Base-by-base conservation (phyloP, 2,888 invertebrate species). In the Metalampra italica region DNA sequence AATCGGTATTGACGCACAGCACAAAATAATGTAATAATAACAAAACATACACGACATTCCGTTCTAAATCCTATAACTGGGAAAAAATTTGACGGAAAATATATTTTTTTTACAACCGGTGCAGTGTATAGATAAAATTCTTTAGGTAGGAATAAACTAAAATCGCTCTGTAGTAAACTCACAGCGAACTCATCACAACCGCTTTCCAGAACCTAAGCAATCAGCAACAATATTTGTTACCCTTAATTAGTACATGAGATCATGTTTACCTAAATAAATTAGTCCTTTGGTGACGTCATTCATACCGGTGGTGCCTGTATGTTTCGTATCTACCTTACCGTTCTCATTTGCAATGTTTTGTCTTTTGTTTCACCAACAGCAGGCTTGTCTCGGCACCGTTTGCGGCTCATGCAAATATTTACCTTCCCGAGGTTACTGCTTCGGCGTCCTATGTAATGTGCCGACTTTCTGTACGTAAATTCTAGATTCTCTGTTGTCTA, bases 331-430 rank as follows among this genome's bases (percentile, higher is more conserved):
- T n/a, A n/a, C n/a, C n/a, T n/a, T 22, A 22, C 22, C 22, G 22
- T 22, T 22, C 5, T 22, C 71, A 76, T 81, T 78, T 64, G 64
- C 65, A 64, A 65, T 71, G 73, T 79, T 77, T 71, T 71, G 70
- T 69, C 81, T 82, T 82, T 82, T 82, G 82, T 82, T 78, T 71
- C 75, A 59, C 70, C 71, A 72, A 71, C 77, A 66, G 69, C 69
- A 66, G 69, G 78, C 75, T 78, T 78, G 80, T 82, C 68, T 72
- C 68, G 67, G 59, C 60, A 66, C 60, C 68, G 77, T 72, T 75
- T 78, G 72, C 67, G 71, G 66, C 69, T 65, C 67, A 75, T 72
- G 76, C 74, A 78, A 81, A 84, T 81, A 73, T 86, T 83, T 82
- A 67, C 70, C 68, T 68, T 66, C 66, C 62, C 64, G 72, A 66